Evolutionary conservation across 2,113 vertebrate genomes (phyloP), one percentile per base, ranked within the genome.

Genomic region (Alexandromys fortis): DNA sequence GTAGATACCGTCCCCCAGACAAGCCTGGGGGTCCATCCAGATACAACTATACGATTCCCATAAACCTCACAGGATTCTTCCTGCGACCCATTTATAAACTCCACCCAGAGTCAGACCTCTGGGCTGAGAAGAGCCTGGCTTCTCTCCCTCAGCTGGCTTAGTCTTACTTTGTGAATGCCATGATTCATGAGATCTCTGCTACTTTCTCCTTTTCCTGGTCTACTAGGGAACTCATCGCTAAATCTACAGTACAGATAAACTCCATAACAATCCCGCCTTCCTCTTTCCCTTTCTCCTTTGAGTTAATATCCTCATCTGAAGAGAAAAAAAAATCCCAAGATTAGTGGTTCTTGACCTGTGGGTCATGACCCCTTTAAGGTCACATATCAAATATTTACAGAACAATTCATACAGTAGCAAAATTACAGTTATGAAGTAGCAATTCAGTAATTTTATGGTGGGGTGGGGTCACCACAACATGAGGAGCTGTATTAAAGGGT

Each of bases 271-370:
- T 8, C 17, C 70, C 19, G 19, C 17, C 35, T 11, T 0, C 38
- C 6, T 61, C 85, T 26, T 8, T 42, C 70, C 58, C 19, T 58
- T 58, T 22, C 33, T 63, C 55, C 21, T 86, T 75, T 77, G 77
- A 88, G n/a, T 92, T 87, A 30, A 87, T 92, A 90, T 91, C 73
- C 12, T 95, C 72, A 58, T 52, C 78, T 88, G 30, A 35, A 45
- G 24, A 22, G 70, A 30, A 67, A 67, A 67, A 70, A 72, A 72
- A 73, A 72, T 19, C 35, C 3, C 70, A 22, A 72, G 17, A 73
- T 3, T 9, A 73, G 70, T 38, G 19, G 7, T 38, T 73, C n/a
- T 73, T 21, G 21, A 73, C n/a, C 35, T 73, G 70, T 38, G 16
- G 70, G n/a, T 38, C 19, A 0, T 14, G 16, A 72, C 7, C 3